Base-by-base conservation (phyloP, 2,888 invertebrate genomes). In the Polymixis flavicincta region DNA sequence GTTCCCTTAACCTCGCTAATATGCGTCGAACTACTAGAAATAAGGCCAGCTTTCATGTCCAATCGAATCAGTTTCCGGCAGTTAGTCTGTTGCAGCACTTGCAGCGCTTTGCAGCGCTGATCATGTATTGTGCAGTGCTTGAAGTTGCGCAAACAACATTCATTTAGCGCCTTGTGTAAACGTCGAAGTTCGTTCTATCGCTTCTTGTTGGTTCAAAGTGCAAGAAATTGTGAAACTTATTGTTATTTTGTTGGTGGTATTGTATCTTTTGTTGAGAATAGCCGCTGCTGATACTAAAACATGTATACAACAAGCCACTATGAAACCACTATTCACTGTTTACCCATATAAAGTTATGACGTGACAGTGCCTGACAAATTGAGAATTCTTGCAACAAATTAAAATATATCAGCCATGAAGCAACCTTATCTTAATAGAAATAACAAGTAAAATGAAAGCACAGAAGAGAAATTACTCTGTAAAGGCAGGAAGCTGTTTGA, bases 101-200 rank as follows among this genome's bases (percentile, higher is more conserved):
- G 59, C 57, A 28, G 63, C 54, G 57, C 54, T 78, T 64, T 50
- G 63, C 73, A 73, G 59, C 59, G 32, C 63, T 78, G 84, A 82
- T 82, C 61, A 82, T 71, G 73, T 75, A 80, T 87, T 85, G 86
- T 82, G 57, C 68, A 74, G 69, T 37, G 63, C 66, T 45, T 59
- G 63, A 71, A 75, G 48, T 81, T 71, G 42, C 63, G 55, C 59
- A 68, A 83, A 80, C 52, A 76, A 22, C 66, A 79, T 74, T 83
- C 74, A 83, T 76, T 80, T 70, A 71, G 37, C 54, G 64, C 76
- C 74, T 82, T 82, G 85, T 87, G 67, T 71, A 74, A 66, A 45
- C 66, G 65, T 55, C 52, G 32, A 68, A 85, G 59, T 84, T 78
- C 32, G 22, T 71, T 73, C 65, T 73, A 77, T 63, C 54, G 55